Conservation (phyloP, 2,797 vertebrate species). For the Limnodromus scolopaceus region DNA sequence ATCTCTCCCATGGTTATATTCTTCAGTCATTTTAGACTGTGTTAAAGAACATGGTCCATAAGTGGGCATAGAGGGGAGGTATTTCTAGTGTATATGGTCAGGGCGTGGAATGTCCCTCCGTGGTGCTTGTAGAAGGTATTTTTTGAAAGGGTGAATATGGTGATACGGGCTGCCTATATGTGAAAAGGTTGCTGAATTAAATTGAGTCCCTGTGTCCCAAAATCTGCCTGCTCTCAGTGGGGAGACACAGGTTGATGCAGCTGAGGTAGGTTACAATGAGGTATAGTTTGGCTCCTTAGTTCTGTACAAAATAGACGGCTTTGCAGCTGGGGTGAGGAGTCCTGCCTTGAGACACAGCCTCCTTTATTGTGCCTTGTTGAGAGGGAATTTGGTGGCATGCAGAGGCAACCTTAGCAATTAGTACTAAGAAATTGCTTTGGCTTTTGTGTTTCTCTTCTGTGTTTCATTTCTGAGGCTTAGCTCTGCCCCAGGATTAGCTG, state of each 20-base stretch:
- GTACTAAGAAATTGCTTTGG: not conserved
- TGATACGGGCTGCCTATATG: not conserved
- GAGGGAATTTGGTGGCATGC: not conserved
- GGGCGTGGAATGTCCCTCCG: fast-evolving
- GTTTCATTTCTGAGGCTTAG: conserved; percentile 4
- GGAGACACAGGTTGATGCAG: fast-evolving
- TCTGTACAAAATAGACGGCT: not conserved
- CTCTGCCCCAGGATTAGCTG: not conserved
- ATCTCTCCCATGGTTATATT: not conserved
- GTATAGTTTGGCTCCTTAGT: not conserved
- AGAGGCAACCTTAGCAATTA: not conserved
- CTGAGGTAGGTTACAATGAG: not conserved
- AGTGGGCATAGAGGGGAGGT: not conserved
- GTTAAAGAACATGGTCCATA: not conserved
- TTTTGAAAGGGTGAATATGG: not conserved
- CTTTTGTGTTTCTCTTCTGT: conserved; percentile 2
- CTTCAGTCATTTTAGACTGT: not conserved
- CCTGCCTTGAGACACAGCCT: not conserved
- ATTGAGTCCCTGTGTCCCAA: not conserved
- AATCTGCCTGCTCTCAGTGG: not conserved
- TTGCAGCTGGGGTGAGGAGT: not conserved
- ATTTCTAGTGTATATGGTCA: not conserved
- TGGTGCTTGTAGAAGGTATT: not conserved
- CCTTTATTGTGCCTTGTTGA: not conserved
- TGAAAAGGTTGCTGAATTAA: not conserved